Base-by-base conservation (phyloP, 2,797 vertebrate species). In the Melanotaenia pygmaea region DNA sequence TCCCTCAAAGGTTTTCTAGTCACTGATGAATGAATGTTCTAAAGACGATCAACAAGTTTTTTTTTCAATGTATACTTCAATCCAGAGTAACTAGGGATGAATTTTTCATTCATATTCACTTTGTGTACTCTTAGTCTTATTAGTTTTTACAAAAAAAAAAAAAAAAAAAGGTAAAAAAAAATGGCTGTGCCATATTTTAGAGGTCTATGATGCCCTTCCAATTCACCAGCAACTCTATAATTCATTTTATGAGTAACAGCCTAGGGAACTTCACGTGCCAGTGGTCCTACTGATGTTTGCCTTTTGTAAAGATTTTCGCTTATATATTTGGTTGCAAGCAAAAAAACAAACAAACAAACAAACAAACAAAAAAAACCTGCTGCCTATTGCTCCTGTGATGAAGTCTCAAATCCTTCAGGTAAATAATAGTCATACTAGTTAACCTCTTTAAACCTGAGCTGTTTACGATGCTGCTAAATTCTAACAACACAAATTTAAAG, bases 241-340 rank as follows among this genome's bases (percentile, higher is more conserved):
- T 12, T 13, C 37, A 38, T 37, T 11, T 2, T 2, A 37, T 11
- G 37, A 38, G 11, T 10, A 38, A 12, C 20, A n/a, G 20, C 18
- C 9, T 0, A 58, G 12, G 1, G 1, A 7, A 59, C 14, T 32
- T 13, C n/a, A 61, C 16, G 28, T 12, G n/a, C 20, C n/a, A 24
- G 24, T 51, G 9, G 13, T 51, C 26, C 51, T 62, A 47, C 43
- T 20, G 43, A 47, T n/a, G 43, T 47, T 47, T 47, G 18, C 18
- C 18, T 53, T 77, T 59, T 63, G 18, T 43, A 30, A 12, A 30
- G 26, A 7, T n/a, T 4, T 22, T 72, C 47, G 4, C 63, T 67
- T 38, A 11, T 12, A n/a, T 51, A 16, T 3, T 20, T 16, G 1
- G 30, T 45, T 18, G n/a, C 37, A 53, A 28, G 47, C 11, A 63